A percentile compares a stretch with the other conserved stretches of the same genome.
phyloP scores from a whole-genome alignment of 2,888 invertebrate genomes.

The Mamestra brassicae region DNA sequence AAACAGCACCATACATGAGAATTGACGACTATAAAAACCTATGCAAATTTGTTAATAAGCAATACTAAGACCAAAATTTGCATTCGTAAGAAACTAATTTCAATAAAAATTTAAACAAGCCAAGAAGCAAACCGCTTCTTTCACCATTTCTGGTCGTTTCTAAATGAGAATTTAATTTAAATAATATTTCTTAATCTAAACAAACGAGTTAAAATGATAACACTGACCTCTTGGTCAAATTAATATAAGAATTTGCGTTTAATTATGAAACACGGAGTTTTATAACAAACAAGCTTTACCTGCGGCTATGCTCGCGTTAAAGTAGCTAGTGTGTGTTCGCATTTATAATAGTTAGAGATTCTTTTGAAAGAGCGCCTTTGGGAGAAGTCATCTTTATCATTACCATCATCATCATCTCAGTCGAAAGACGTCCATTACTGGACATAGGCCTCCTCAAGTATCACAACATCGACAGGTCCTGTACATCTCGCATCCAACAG shows the following conservation, averaged over 20 bases:
- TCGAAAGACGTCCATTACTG: no score
- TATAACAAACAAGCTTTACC: not conserved
- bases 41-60: constrained; percentile 19
- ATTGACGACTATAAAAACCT: not conserved
- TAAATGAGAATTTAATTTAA: constrained; percentile 48
- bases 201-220: constrained; percentile 39
- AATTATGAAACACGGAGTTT: constrained; percentile 39
- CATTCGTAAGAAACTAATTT: constrained; percentile 28
- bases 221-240: constrained; percentile 46
- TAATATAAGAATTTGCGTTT: constrained; percentile 27
- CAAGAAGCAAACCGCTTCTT: constrained; percentile 38
- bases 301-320: no score
- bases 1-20: not conserved
- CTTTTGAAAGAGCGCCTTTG: not conserved
- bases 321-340: no score
- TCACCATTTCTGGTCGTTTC: constrained; percentile 31
- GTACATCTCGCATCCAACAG: no score
- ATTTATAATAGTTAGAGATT: not conserved
- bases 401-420: no score
- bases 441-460: no score
- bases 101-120: constrained; percentile 20
- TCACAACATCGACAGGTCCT: no score
- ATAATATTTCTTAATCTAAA: constrained; percentile 43
- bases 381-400: not conserved
- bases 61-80: not conserved